Evolutionary conservation across 35 echinoderm and acorn worm genomes (phyloP).

Genomic region (Diadema setosum): DNA sequence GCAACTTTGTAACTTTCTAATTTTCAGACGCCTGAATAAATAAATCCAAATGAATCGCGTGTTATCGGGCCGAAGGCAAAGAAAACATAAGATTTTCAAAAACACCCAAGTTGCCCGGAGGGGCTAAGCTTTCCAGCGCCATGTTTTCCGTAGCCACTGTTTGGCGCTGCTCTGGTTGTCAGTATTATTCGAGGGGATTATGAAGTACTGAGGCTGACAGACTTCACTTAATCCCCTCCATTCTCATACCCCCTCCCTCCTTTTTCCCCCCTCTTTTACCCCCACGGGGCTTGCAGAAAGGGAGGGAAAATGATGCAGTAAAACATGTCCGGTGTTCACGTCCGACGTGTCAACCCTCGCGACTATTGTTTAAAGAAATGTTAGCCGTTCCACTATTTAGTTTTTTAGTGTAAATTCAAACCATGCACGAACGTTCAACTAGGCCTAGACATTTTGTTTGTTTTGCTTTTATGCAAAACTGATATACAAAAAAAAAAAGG

Average conservation of each 20-base stretch:
- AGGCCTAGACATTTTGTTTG: too few species aligned
- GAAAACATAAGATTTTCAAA: constrained; percentile 34
- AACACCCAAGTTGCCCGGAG: neutral
- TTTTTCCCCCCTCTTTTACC: neutral
- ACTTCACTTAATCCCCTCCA: neutral
- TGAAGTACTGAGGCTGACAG: neutral
- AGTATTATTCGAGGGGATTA: constrained; percentile 26
- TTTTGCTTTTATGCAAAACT: too few species aligned
- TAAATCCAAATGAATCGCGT: constrained; percentile 32
- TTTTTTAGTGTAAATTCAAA: too few species aligned
- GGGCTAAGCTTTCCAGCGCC: neutral
- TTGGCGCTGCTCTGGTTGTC: neutral
- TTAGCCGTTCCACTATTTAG: too few species aligned
- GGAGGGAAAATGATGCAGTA: too few species aligned
- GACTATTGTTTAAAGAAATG: too few species aligned
- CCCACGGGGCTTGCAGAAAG: too few species aligned
- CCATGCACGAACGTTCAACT: too few species aligned
- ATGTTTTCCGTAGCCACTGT: neutral
- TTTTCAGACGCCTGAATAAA: constrained; percentile 32
- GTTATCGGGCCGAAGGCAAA: constrained; percentile 16
- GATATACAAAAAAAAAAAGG: too few species aligned
- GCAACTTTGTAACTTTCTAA: constrained; percentile 32
- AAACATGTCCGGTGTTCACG: too few species aligned
- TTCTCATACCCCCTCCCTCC: too few species aligned
- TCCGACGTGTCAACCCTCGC: too few species aligned